Evolutionary conservation across 2,888 invertebrate species (phyloP), one percentile per base, ranked within the genome.

Genomic region (Morpho deidamia): DNA sequence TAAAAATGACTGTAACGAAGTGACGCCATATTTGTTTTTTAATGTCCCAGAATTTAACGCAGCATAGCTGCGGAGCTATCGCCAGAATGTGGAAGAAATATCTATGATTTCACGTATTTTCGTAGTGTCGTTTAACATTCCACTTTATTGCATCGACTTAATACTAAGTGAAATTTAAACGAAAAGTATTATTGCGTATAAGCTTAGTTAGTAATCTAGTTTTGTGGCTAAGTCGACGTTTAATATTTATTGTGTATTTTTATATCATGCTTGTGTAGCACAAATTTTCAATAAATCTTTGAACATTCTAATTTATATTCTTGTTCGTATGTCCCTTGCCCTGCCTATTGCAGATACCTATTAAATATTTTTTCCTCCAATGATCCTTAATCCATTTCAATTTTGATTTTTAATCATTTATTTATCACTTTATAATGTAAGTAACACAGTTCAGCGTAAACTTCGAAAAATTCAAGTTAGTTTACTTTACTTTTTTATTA

Each of bases 281-380:
- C 88, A 89, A 88, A 89, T 85, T 83, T 84, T 83, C 84, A 89
- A 83, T 88, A 88, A 87, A 89, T 86, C 84, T 86, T 87, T 86
- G 82, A 80, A 79, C 76, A 69, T 64, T 65, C 49, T 68, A 41
- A 37, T 40, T 56, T 7, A 54, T 61, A 61, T 61, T 46, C 44
- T 49, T 51, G 43, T 9, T 14, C 52, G 41, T 42, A 10, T 43
- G 8, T 10, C 51, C 42, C 42, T 23, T 23, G 23, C 5, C 23
- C 23, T 23, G 5, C 23, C 23, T 1, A 23, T 23, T 23, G 1
- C 5, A 23, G 23, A 0, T 23, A n/a, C n/a, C n/a, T n/a, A n/a
- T n/a, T n/a, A n/a, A 23, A 23, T 23, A 23, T 23, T 23, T 23
- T 23, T 23, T 5, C 23, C 23, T 23, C 5, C 5, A 23, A 23